These are phyloP conservation scores for Drosophila pallidifrons DNA, from an alignment of 1,140 invertebrate genomes.

Conservation along the genomic window DNA sequence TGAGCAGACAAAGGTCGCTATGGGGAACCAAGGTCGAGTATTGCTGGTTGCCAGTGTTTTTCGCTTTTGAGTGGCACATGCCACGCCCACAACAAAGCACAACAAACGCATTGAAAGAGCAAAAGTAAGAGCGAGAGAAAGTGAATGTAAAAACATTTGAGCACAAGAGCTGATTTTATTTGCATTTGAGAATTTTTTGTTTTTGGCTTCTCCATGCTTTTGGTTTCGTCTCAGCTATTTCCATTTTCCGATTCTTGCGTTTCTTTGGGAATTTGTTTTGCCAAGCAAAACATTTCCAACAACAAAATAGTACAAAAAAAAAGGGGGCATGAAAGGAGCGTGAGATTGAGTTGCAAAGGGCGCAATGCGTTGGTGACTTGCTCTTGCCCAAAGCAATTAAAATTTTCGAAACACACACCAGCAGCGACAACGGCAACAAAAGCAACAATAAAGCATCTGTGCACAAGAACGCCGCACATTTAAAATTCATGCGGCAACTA, in stretches of 20 bases:
- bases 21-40: slow-evolving; percentile 62
- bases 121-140: slow-evolving; percentile 13
- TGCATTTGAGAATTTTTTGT: slow-evolving; percentile 74
- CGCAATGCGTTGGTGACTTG: slow-evolving; percentile 31
- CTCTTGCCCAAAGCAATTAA: slow-evolving; percentile 69
- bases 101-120: slow-evolving; percentile 17
- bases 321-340: neutral
- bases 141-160: slow-evolving; percentile 38
- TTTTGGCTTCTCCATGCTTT: slow-evolving; percentile 51
- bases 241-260: slow-evolving; percentile 50
- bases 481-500: slow-evolving; percentile 49
- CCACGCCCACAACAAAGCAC: slow-evolving; percentile 51
- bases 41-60: slow-evolving; percentile 51
- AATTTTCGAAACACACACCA: slow-evolving; percentile 44
- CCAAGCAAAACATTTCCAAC: slow-evolving; percentile 16
- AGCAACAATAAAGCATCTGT: slow-evolving; percentile 37
- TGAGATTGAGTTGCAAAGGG: slow-evolving; percentile 19
- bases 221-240: slow-evolving; percentile 44
- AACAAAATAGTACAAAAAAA: neutral
- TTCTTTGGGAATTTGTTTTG: slow-evolving; percentile 57
- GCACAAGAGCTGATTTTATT: slow-evolving; percentile 57
- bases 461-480: slow-evolving; percentile 54
- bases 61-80: slow-evolving; percentile 11
- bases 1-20: slow-evolving; percentile 54
- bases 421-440: slow-evolving; percentile 5